These are phyloP conservation scores for Rhopalosiphum nymphaeae DNA, from an alignment of 2,888 invertebrate genomes.

Conservation along the genomic window DNA sequence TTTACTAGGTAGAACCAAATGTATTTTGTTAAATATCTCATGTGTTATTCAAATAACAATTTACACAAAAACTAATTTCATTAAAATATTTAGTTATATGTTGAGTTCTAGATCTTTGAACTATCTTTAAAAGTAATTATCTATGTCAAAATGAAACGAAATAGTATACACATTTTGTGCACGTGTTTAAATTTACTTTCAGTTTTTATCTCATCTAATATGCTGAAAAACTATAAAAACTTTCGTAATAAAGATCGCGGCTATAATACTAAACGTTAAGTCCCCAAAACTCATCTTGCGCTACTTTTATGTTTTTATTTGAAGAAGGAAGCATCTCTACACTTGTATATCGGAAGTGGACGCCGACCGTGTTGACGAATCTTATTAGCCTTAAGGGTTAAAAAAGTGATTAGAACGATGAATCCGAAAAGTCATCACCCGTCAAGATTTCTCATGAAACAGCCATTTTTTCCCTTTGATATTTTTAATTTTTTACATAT, in stretches of 20 bases:
- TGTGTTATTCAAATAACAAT: neutral
- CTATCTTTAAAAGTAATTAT: neutral
- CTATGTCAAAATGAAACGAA: neutral
- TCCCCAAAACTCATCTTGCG: neutral
- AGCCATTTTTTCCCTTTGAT: neutral
- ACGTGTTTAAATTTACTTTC: neutral
- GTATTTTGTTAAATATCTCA: neutral
- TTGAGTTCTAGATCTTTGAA: neutral
- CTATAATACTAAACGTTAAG: neutral
- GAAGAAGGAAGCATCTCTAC: neutral
- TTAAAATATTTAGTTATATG: neutral
- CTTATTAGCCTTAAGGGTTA: neutral
- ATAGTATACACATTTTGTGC: neutral
- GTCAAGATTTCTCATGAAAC: neutral
- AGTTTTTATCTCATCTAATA: neutral
- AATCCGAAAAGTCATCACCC: neutral
- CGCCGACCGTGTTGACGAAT: neutral
- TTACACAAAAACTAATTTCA: neutral
- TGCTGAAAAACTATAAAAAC: neutral
- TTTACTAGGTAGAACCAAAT: neutral
- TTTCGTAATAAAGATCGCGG: neutral
- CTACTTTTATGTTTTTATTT: neutral
- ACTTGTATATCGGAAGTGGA: neutral
- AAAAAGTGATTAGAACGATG: neutral
- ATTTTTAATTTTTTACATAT: neutral